These are phyloP conservation scores for Epirrhoe tristata DNA, from an alignment of 2,888 invertebrate species.

Conservation along the genomic window DNA sequence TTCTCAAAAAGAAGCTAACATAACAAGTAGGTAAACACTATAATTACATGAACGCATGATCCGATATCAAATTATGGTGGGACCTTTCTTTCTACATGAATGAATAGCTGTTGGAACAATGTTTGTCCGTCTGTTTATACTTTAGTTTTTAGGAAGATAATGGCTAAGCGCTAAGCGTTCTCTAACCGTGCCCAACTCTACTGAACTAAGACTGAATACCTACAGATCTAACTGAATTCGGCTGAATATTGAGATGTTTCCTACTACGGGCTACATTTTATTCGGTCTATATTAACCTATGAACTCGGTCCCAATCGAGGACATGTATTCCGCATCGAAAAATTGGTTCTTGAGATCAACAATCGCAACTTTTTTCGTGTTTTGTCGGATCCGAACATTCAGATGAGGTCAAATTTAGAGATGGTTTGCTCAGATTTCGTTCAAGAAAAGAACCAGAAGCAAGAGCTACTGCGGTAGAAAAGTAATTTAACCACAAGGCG, in stretches of 20 bases:
- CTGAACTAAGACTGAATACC: no score
- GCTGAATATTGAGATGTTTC: no score
- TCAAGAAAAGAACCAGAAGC: conserved; percentile 4
- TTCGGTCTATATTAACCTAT: no score
- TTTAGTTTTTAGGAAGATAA: background rate
- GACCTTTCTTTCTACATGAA: background rate
- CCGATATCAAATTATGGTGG: conserved; percentile 3
- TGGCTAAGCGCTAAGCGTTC: background rate
- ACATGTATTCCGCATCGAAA: no score
- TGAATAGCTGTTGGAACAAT: background rate
- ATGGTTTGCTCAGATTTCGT: background rate
- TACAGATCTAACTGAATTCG: no score
- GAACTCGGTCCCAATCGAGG: no score
- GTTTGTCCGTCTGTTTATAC: background rate
- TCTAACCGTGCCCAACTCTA: no score
- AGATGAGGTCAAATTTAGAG: no score
- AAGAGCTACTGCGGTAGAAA: conserved; percentile 28
- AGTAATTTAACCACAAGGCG: conserved; percentile 56
- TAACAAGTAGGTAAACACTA: conserved; percentile 20
- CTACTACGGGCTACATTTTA: no score
- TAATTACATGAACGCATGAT: conserved; percentile 23
- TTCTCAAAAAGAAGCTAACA: conserved; percentile 9
- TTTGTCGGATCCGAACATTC: no score
- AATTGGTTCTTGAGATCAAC: no score
- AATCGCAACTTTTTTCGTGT: no score